Percentiles rank a stretch among this genome's conserved stretches.
phyloP scores from a whole-genome alignment of 2,113 vertebrate genomes.

The Psittacula cyanocephala region DNA sequence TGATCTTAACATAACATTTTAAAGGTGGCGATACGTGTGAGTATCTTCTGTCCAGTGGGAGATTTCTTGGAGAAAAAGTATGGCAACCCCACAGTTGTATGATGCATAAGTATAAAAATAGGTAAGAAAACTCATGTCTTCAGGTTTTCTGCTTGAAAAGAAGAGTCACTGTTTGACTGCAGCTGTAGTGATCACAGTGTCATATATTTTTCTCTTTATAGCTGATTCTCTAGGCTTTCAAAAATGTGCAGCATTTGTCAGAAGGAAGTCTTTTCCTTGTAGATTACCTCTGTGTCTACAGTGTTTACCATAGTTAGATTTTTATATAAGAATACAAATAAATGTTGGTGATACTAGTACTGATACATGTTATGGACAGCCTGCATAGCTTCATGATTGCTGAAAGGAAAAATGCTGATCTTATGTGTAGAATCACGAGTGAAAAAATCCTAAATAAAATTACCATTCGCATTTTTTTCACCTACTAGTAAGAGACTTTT shows the following conservation, averaged over 20 bases:
- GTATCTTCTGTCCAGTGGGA: constrained; percentile 93
- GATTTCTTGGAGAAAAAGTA: constrained; percentile 92
- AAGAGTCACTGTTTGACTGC: not conserved
- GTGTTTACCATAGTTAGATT: not conserved
- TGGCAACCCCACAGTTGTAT: constrained; percentile 99
- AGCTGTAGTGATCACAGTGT: not conserved
- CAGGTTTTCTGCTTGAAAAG: not conserved
- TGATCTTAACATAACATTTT: not conserved
- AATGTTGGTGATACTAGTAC: not conserved
- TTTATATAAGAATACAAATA: not conserved
- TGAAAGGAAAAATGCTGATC: not conserved
- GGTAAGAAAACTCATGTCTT: constrained; percentile 72
- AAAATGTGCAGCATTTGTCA: not conserved
- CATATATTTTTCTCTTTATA: not conserved
- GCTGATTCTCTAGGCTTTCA: not conserved
- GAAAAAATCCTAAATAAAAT: not conserved
- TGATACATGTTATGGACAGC: not conserved
- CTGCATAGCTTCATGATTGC: not conserved
- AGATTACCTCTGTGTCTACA: not conserved
- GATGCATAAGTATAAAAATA: constrained; percentile 97
- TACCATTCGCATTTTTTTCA: not conserved
- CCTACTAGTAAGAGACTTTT: not conserved
- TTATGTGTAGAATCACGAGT: not conserved
- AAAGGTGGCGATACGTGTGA: constrained; percentile 92
- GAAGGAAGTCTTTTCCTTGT: not conserved